These are phyloP conservation scores for Polyploca ridens DNA, from an alignment of 2,888 invertebrate species.

Conservation along the genomic window DNA sequence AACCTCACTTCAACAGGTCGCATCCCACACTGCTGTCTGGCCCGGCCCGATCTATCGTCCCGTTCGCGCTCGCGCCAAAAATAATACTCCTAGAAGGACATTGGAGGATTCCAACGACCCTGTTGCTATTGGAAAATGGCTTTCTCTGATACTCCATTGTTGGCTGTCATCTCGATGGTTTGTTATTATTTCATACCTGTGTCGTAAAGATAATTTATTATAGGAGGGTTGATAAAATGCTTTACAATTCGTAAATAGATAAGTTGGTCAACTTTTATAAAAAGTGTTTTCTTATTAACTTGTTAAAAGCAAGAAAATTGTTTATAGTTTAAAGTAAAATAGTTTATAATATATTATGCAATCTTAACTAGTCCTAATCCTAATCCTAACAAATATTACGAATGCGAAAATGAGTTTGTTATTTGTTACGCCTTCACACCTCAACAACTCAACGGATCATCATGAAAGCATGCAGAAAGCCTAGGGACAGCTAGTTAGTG, in stretches of 20 bases:
- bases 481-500: too few relatives aligned
- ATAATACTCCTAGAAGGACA: constrained; percentile 78
- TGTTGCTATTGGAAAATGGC: constrained; percentile 77
- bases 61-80: constrained; percentile 81
- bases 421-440: too few relatives aligned
- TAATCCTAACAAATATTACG: too few relatives aligned
- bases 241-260: not conserved
- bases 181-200: constrained; percentile 53
- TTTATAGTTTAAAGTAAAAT: too few relatives aligned
- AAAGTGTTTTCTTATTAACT: too few relatives aligned
- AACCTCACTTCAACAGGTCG: constrained; percentile 82
- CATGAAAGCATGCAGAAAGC: too few relatives aligned
- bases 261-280: not conserved
- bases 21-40: constrained; percentile 70
- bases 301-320: too few relatives aligned
- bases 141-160: constrained; percentile 66
- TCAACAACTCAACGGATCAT: too few relatives aligned
- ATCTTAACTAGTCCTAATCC: too few relatives aligned
- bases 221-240: not conserved
- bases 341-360: too few relatives aligned
- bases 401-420: too few relatives aligned
- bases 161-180: constrained; percentile 45
- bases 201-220: constrained; percentile 20
- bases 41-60: constrained; percentile 55
- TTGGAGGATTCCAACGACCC: constrained; percentile 69